Evolutionary conservation across 92 coral and sea anemone genomes (phyloP), one percentile per base, ranked within the genome.

Genomic region (Bergia sp.): DNA sequence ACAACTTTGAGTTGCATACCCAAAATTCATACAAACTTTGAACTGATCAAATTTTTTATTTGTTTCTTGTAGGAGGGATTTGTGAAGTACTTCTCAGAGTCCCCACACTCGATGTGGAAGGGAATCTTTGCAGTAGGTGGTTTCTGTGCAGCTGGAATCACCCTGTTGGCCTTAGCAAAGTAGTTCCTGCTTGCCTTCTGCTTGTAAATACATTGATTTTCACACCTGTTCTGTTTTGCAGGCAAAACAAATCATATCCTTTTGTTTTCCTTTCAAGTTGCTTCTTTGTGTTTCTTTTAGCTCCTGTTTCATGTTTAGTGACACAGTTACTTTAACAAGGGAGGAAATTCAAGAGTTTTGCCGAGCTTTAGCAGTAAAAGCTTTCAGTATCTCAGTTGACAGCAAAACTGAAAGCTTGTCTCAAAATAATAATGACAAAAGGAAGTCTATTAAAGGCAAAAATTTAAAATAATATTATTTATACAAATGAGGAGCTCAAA

Each of bases 111-210:
- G 3, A 79, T 95, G 90, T 97, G 99, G 99, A 97, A 96, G 76
- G 94, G 99, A 87, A 82, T 97, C 85, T 88, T 97, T 89, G 96
- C 99, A 23, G 96, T 97, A 86, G 97, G 99, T 73, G 93, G 98
- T 23, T 90, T 97, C 81, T 96, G 99, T 84, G 99, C 99, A 18
- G 99, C 99, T 83, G 99, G 99, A 41, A 77, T 97, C 76, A 97
- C 99, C 37, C 89, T 95, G 49, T 82, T 97, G 76, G 99, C 99
- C 8, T 91, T 97, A 73, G 89, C 94, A 90, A 95, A 96, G 86
- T 95, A 93, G 57, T 73, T 43, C 69, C 29, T 88, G 86, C 77
- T 3, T 50, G 49, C 71, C 37, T 13, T 57, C 42, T 69, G 49
- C 75, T 23, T 84, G 87, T 84, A 84, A 84, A 84, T 83, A 83